Percentiles rank a stretch among this genome's conserved stretches.
phyloP scores from a whole-genome alignment of 2,888 invertebrate species.

The Heliconius sara region DNA sequence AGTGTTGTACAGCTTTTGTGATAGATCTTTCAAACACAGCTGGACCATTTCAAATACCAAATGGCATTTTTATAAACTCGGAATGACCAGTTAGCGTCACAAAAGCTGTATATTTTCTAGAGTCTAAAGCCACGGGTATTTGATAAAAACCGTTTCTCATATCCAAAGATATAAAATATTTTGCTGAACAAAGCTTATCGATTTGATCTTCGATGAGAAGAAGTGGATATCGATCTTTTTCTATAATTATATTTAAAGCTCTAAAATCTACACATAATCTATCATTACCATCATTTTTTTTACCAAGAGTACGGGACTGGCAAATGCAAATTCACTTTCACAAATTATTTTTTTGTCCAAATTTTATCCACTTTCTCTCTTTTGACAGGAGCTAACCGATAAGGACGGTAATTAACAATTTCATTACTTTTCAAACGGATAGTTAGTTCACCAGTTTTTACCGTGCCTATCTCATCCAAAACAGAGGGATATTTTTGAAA shows the following conservation, averaged over 20 bases:
- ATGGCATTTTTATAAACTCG: conserved; percentile 49
- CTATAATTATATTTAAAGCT: not conserved
- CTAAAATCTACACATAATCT: conserved; percentile 38
- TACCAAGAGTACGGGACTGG: too few species aligned
- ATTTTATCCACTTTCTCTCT: conserved; percentile 41
- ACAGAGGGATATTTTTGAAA: too few species aligned
- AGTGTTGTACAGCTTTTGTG: too few species aligned
- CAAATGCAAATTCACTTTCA: not conserved
- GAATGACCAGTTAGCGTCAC: conserved; percentile 36
- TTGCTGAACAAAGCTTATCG: conserved; percentile 28
- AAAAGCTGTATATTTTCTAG: too few species aligned
- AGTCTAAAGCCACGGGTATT: too few species aligned
- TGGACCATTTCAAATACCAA: conserved; percentile 50
- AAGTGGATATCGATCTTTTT: conserved; percentile 43
- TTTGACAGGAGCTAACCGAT: conserved; percentile 44
- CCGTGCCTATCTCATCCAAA: too few species aligned
- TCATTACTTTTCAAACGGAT: conserved; percentile 44
- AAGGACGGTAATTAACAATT: conserved; percentile 47
- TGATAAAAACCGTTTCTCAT: too few species aligned
- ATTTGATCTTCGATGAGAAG: conserved; percentile 43
- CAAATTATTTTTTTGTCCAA: not conserved
- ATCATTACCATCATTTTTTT: too few species aligned
- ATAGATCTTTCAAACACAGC: conserved; percentile 29
- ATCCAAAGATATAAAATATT: not conserved
- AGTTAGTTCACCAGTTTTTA: too few species aligned